A percentile compares a stretch with the other conserved stretches of the same genome.
Evolutionary conservation across 2,797 vertebrate genomes (phyloP).

Genomic region (Aotus griseimembra): DNA sequence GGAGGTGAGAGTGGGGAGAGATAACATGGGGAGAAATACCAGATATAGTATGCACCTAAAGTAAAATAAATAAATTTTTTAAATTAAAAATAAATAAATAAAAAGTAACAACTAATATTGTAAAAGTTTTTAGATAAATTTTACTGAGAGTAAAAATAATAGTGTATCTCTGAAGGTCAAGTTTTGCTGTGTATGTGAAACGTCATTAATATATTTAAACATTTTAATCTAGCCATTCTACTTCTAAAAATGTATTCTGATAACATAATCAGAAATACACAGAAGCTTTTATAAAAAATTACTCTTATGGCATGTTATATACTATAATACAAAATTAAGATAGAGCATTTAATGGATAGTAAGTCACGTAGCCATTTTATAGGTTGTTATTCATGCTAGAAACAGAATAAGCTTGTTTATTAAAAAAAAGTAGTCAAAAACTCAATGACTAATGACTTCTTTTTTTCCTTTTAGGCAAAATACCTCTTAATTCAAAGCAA

Average conservation of each 20-base stretch:
- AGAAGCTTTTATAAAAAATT: not conserved
- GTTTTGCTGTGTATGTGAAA: not conserved
- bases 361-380: not conserved
- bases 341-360: not conserved
- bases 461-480: not conserved
- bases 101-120: not conserved
- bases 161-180: not conserved
- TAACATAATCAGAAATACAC: not conserved
- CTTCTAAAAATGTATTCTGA: not conserved
- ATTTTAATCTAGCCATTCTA: not conserved
- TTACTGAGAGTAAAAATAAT: not conserved
- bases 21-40: too few relatives aligned
- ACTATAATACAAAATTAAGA: not conserved
- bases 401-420: not conserved
- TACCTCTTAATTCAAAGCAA: not conserved
- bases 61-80: too few relatives aligned
- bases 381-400: not conserved
- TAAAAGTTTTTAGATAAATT: not conserved
- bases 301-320: not conserved
- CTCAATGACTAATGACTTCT: not conserved
- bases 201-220: not conserved
- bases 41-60: too few relatives aligned
- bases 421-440: not conserved
- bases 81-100: not conserved
- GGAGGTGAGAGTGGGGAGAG: too few relatives aligned